Base-by-base conservation (phyloP, 2,888 invertebrate genomes). In the Drosophila anomalata region DNA sequence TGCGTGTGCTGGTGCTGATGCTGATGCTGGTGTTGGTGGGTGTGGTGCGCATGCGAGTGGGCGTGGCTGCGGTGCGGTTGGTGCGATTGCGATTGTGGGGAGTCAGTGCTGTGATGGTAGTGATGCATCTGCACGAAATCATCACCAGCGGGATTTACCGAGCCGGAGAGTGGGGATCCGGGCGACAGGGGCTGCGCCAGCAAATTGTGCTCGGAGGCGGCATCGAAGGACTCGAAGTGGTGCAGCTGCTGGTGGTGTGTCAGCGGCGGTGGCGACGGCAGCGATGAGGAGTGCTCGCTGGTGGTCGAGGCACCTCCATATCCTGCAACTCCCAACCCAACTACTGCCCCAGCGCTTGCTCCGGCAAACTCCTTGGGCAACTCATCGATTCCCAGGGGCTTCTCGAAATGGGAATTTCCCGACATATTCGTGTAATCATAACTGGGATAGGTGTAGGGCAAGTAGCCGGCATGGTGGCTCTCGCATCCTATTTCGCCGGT, bases 381-480 rank as follows among this genome's bases (percentile, higher is more conserved):
- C 65, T 90, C 90, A 65, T 91, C 90, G 51, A 91, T 91, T 52
- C 87, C 91, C 33, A 91, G 57, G 0, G 89, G 85, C 56, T 91
- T 91, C 39, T 91, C 90, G 41, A 91, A 91, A 4, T 89, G 77
- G 7, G 91, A 90, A 56, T 91, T 91, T n/a, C 90, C 89, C 41
- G 92, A 90, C 91, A 91, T 91, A 71, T 91, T 91, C 17, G 91
- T 90, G 62, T 91, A 91, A 36, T 91, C 92, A 46, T 91, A 91
- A 41, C 87, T 89, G 33, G 91, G 90, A 76, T 90, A 91, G 14
- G 89, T 89, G 56, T 90, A 91, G 9, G 91, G 89, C 55, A 91
- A 66, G 52, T 90, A 91, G 1, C 90, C 90, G 0, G 89, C 77
- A 53, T 91, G 91, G 63, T 91, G 90, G 0, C 84, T 89, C 58